Conservation (phyloP, 2,797 vertebrate species). For the Pangasius mekongensis region DNA sequence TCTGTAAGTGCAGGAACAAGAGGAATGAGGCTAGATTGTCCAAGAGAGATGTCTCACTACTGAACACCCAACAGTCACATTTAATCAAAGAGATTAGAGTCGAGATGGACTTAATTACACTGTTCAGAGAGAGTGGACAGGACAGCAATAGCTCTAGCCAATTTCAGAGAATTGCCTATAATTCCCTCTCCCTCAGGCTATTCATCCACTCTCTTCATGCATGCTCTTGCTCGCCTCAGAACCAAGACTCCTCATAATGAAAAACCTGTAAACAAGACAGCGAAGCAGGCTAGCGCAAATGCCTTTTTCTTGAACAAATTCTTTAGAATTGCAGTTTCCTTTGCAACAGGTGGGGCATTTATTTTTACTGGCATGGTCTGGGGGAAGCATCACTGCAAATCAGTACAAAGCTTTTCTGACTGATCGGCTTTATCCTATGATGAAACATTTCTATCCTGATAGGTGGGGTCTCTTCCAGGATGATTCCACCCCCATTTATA, state of each 20-base stretch:
- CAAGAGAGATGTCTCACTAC: slow-evolving; percentile 13
- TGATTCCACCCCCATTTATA: neutral
- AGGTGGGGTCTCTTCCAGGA: too few species aligned
- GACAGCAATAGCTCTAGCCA: slow-evolving; percentile 22
- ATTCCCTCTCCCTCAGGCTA: slow-evolving; percentile 44
- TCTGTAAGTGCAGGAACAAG: slow-evolving; percentile 21
- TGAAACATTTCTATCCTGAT: neutral
- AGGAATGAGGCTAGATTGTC: slow-evolving; percentile 16
- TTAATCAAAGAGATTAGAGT: slow-evolving; percentile 52
- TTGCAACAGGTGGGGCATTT: neutral
- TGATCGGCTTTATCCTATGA: neutral
- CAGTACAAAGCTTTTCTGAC: neutral
- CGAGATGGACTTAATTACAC: slow-evolving; percentile 53
- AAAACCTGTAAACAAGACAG: slow-evolving; percentile 22
- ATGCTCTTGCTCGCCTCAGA: neutral
- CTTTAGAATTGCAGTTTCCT: slow-evolving; percentile 2
- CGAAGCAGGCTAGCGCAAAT: slow-evolving; percentile 5
- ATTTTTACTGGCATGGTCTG: neutral
- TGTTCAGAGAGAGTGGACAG: slow-evolving; percentile 36
- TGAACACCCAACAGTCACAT: slow-evolving; percentile 27
- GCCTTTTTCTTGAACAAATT: neutral
- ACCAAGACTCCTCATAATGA: slow-evolving; percentile 2
- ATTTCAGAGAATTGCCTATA: slow-evolving; percentile 48
- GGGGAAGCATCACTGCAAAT: neutral
- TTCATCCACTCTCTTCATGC: neutral